Evolutionary conservation across 2,797 vertebrate species (phyloP).

Genomic region (Cheracebus regulus): DNA sequence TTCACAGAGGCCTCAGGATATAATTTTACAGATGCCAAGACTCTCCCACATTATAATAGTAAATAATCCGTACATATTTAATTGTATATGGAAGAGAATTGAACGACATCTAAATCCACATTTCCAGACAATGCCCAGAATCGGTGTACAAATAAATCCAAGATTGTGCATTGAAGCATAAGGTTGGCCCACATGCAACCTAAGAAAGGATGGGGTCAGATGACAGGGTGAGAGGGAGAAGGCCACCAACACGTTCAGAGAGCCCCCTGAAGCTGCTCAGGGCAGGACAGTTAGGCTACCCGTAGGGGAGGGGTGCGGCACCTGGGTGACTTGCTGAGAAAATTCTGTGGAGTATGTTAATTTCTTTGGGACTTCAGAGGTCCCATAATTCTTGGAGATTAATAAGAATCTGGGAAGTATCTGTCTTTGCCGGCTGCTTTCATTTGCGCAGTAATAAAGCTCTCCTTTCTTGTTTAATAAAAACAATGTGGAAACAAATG

Average conservation of each 20-base stretch:
- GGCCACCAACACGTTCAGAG: not conserved
- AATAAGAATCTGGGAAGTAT: conserved; percentile 88
- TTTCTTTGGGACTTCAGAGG: conserved; percentile 85
- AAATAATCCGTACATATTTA: conserved; percentile 78
- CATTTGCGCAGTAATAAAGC: conserved; percentile 88
- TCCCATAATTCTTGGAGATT: conserved; percentile 88
- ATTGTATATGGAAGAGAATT: conserved; percentile 61
- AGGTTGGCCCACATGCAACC: not conserved
- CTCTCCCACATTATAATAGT: conserved; percentile 56
- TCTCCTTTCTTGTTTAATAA: conserved; percentile 89
- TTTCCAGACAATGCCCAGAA: conserved; percentile 54
- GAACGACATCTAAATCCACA: conserved; percentile 64
- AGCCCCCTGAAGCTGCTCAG: not conserved
- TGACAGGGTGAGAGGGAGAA: not conserved
- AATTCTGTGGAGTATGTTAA: conserved; percentile 87
- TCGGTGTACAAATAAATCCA: conserved; percentile 50
- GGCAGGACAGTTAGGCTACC: not conserved
- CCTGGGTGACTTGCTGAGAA: conserved; percentile 77
- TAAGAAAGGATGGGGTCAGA: not conserved
- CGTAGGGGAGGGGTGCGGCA: conserved; percentile 33
- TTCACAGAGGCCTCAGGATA: conserved; percentile 69
- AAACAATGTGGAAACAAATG: conserved; percentile 89
- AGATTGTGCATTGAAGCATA: not conserved
- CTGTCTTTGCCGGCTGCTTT: conserved; percentile 88
- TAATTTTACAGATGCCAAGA: conserved; percentile 69